These are phyloP conservation scores for Leucopsar rothschildi DNA, from an alignment of 2,113 vertebrate genomes.

Conservation along the genomic window DNA sequence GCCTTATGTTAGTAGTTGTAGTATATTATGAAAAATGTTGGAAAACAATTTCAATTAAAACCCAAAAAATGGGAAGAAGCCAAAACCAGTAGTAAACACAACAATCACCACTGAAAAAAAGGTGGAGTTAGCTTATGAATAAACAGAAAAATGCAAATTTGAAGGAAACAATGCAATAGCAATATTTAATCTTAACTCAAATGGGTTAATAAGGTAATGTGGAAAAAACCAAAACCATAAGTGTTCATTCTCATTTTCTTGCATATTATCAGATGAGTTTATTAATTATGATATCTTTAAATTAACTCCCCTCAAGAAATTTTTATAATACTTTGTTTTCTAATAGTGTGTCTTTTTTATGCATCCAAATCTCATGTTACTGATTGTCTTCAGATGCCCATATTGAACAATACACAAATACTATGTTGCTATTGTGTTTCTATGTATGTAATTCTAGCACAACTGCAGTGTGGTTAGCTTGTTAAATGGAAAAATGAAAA, in stretches of 20 bases:
- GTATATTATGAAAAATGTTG: background rate
- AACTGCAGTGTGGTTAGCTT: background rate
- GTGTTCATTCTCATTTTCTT: background rate
- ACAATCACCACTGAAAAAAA: background rate
- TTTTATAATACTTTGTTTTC: background rate
- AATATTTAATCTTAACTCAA: background rate
- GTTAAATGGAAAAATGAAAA: background rate
- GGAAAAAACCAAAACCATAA: background rate
- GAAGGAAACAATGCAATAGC: background rate
- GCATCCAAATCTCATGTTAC: background rate
- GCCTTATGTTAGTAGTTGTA: background rate
- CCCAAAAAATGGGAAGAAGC: background rate
- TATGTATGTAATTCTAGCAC: background rate
- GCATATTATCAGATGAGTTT: background rate
- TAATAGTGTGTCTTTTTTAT: background rate
- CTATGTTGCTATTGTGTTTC: background rate
- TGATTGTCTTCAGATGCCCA: background rate
- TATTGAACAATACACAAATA: background rate
- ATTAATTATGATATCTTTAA: background rate
- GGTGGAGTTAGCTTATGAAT: background rate
- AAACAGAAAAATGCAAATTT: background rate
- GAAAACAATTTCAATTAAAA: background rate
- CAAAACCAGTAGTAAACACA: background rate
- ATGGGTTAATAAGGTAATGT: rapidly evolving
- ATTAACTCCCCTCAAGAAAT: background rate